Percentiles rank a stretch among this genome's conserved stretches.
Conservation (phyloP, 2,797 vertebrate species). For the Antennarius maculatus region DNA sequence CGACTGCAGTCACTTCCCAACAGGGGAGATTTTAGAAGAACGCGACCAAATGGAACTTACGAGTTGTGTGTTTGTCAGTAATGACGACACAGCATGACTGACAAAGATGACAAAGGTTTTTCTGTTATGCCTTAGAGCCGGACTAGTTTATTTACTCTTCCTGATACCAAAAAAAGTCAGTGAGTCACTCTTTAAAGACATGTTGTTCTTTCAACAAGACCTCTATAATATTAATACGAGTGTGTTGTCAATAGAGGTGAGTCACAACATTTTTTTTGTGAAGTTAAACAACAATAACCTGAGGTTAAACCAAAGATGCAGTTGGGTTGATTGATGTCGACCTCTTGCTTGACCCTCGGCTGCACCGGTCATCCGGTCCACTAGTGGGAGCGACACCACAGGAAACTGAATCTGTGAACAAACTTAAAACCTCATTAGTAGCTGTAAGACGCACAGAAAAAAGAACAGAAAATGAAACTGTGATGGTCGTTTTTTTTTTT, state of each 20-base stretch:
- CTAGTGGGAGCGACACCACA: conserved; percentile 46
- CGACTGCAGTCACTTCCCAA: conserved; percentile 28
- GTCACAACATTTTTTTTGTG: no score
- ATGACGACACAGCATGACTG: conserved; percentile 12
- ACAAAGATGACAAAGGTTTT: background rate
- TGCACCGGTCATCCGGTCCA: conserved; percentile 40
- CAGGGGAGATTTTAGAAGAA: conserved; percentile 30
- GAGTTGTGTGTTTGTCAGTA: background rate
- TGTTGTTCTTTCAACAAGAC: background rate
- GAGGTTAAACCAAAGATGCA: no score
- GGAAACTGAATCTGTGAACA: background rate
- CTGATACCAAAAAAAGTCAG: background rate
- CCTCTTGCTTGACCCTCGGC: background rate
- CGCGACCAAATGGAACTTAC: background rate
- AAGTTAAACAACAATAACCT: no score
- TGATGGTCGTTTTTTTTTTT: no score
- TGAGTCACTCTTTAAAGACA: conserved; percentile 2
- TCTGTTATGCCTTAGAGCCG: background rate
- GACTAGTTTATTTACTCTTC: conserved; percentile 5
- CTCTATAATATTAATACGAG: no score
- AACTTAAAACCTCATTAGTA: background rate
- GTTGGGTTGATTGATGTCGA: no score
- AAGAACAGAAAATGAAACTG: no score
- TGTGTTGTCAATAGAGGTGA: no score
- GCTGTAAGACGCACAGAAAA: background rate